A percentile compares a stretch with the other conserved stretches of the same genome.
phyloP scores from a whole-genome alignment of 2,888 invertebrate genomes.

The Diplazon laetatorius region DNA sequence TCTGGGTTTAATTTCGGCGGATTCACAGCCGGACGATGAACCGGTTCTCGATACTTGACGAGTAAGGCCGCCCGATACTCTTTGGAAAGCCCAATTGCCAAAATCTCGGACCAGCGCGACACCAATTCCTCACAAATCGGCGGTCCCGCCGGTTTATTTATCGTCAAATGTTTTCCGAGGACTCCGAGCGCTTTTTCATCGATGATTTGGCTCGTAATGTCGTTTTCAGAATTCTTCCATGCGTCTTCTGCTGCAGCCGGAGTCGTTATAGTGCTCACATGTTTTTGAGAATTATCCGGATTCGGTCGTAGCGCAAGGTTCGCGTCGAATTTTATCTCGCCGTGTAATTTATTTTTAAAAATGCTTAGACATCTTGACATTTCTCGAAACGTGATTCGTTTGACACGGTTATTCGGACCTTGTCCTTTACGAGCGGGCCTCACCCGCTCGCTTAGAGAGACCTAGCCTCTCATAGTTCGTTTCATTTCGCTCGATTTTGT shows the following conservation, averaged over 20 bases:
- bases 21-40: slow-evolving; percentile 54
- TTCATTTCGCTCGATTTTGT: slow-evolving; percentile 18
- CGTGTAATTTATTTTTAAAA: slow-evolving; percentile 20
- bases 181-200: too few species aligned
- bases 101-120: slow-evolving; percentile 29
- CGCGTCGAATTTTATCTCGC: slow-evolving; percentile 1
- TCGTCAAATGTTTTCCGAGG: too few species aligned
- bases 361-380: slow-evolving; percentile 17
- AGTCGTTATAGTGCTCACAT: background rate
- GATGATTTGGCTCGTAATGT: slow-evolving; percentile 32
- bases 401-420: slow-evolving; percentile 34
- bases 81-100: slow-evolving; percentile 35
- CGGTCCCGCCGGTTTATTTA: slow-evolving; percentile 29
- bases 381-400: slow-evolving; percentile 10
- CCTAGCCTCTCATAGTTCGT: slow-evolving; percentile 25
- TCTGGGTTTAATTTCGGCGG: slow-evolving; percentile 58
- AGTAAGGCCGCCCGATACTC: slow-evolving; percentile 45
- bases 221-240: slow-evolving; percentile 16
- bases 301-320: background rate
- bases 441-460: slow-evolving; percentile 21
- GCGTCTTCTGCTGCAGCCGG: slow-evolving; percentile 10
- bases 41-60: slow-evolving; percentile 53
- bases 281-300: slow-evolving; percentile 13
- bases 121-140: slow-evolving; percentile 34
- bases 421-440: slow-evolving; percentile 34